phyloP scores from a whole-genome alignment of 1,140 invertebrate genomes.

The Neomicropteryx cornuta region DNA sequence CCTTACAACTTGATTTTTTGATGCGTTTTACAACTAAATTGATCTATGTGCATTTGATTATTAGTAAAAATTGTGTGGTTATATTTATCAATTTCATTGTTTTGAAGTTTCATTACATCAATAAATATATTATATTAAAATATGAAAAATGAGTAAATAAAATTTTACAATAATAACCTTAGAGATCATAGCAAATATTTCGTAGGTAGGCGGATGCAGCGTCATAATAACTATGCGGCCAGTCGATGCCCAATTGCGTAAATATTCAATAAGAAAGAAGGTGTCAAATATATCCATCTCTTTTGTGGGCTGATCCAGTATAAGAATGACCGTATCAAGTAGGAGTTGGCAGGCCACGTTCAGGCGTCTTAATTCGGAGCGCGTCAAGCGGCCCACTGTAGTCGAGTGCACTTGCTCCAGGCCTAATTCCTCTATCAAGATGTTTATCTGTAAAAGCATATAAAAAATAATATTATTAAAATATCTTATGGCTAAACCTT shows the following conservation, averaged over 20 bases:
- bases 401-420: constrained; percentile 73
- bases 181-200: constrained; percentile 91
- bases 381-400: constrained; percentile 66
- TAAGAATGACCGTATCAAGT: constrained; percentile 69
- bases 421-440: constrained; percentile 81
- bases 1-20: too few species aligned
- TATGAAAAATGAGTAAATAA: too few species aligned
- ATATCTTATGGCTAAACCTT: too few species aligned
- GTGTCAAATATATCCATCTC: constrained; percentile 95
- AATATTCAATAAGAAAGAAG: constrained; percentile 88
- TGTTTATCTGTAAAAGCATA: constrained; percentile 57
- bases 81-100: too few species aligned
- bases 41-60: too few species aligned
- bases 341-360: constrained; percentile 82
- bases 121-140: too few species aligned
- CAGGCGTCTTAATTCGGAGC: constrained; percentile 73
- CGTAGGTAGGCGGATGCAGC: constrained; percentile 86
- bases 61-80: too few species aligned
- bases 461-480: too few species aligned
- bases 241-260: constrained; percentile 83
- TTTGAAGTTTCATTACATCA: too few species aligned
- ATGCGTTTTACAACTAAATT: too few species aligned
- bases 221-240: constrained; percentile 84
- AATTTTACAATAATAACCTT: constrained; percentile 21
- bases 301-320: constrained; percentile 80